Conservation (phyloP, 1,140 invertebrate genomes). For the Drosophila nannoptera region DNA sequence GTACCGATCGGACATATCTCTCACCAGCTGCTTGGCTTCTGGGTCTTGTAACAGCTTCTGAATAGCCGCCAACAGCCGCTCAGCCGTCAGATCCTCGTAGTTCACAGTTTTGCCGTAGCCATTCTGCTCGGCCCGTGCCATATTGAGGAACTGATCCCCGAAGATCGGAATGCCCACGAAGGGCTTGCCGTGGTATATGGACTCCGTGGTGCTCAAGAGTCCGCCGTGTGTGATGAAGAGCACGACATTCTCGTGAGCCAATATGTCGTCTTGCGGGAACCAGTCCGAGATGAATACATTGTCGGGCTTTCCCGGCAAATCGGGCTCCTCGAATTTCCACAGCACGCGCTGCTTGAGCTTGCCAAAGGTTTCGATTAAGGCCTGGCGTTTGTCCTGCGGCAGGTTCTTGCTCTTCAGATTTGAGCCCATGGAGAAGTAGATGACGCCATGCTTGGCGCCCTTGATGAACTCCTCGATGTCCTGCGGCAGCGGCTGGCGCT, state of each 20-base stretch:
- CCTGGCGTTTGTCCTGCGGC: constrained; percentile 79
- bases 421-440: constrained; percentile 84
- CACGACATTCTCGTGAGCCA: constrained; percentile 85
- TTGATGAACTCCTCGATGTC: constrained; percentile 81
- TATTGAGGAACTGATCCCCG: constrained; percentile 83
- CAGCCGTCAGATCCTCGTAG: constrained; percentile 49
- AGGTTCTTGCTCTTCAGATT: constrained; percentile 82
- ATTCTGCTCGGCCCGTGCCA: constrained; percentile 79
- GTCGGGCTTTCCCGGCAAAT: constrained; percentile 80
- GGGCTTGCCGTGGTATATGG: constrained; percentile 85
- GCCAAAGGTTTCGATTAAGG: constrained; percentile 81
- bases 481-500: constrained; percentile 73
- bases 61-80: constrained; percentile 49
- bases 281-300: constrained; percentile 85
- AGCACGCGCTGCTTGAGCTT: constrained; percentile 83
- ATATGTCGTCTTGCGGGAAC: constrained; percentile 86
- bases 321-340: constrained; percentile 85
- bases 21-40: constrained; percentile 75
- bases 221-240: constrained; percentile 88
- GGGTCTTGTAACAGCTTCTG: constrained; percentile 53
- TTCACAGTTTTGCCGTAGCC: constrained; percentile 79
- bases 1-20: constrained; percentile 82
- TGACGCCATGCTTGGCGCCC: constrained; percentile 80
- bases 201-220: constrained; percentile 85
- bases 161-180: constrained; percentile 86